Evolutionary conservation across 1,140 invertebrate species (phyloP), one percentile per base, ranked within the genome.

Genomic region (Bombus sibiricus): DNA sequence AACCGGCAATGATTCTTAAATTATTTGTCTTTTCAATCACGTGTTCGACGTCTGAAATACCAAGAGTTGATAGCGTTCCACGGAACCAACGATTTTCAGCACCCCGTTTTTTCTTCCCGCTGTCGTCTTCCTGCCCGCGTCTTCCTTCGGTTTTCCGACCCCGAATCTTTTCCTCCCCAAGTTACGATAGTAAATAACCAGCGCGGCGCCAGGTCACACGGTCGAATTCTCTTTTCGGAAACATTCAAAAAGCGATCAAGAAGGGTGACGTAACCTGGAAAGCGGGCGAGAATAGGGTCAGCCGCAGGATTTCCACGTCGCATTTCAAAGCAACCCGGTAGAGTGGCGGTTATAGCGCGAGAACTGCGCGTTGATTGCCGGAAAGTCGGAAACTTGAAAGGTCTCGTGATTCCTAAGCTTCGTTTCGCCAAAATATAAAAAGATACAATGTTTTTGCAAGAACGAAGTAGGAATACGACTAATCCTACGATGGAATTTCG

Each of bases 231-330:
- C 22, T 4, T 28, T 3, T 53, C 22, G 12, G 53, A 77, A 78
- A 53, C 47, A 25, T 66, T 57, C 34, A 41, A 83, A 76, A 83
- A 78, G 47, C 43, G 37, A 83, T 83, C 81, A n/a, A 25, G 8
- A 39, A 53, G 22, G 41, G 57, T 57, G 81, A 71, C 66, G 43
- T 53, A 78, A 69, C 64, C 41, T 53, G 47, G 18, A 53, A 53
- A 53, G 18, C 18, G 37, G 10, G 25, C 39, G 28, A 82, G 62
- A 83, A 76, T 25, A 62, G 28, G 28, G 41, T 22, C n/a, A 73
- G 8, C 39, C 81, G 22, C 39, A 6, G 73, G 39, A 57, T 76
- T 39, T 53, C 34, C 22, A 53, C 62, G 62, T 66, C 28, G 82
- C 57, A 77, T 83, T 71, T 68, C 74, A 25, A 32, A 68, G 73